A percentile compares a stretch with the other conserved stretches of the same genome.
These are phyloP conservation scores for Polydrusus tereticollis DNA, from an alignment of 2,888 invertebrate genomes.

Conservation along the genomic window DNA sequence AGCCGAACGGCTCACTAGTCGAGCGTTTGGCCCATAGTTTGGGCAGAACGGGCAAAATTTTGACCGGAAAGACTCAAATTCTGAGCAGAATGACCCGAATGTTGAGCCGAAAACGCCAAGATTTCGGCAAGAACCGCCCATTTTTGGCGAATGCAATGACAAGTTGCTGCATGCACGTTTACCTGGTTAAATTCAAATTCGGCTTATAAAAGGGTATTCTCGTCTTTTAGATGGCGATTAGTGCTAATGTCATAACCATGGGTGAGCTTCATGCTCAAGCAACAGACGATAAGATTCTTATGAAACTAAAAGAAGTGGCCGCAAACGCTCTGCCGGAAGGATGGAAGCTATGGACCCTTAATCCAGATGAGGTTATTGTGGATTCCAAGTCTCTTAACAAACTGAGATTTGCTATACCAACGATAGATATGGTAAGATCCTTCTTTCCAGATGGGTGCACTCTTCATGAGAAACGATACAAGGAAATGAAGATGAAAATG, in stretches of 20 bases:
- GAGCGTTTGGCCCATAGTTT: too few relatives aligned
- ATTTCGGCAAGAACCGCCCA: neutral
- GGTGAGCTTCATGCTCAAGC: conserved; percentile 9
- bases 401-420: conserved; percentile 11
- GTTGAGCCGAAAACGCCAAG: neutral
- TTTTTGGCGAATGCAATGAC: neutral
- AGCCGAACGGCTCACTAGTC: neutral
- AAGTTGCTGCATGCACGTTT: neutral
- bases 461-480: conserved; percentile 6
- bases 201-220: neutral
- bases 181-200: neutral
- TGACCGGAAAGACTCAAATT: neutral
- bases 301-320: neutral
- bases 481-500: conserved; percentile 14
- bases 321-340: neutral
- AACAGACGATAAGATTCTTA: conserved; percentile 1
- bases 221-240: conserved; percentile 3
- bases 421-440: conserved; percentile 1
- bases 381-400: conserved; percentile 7
- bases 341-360: neutral
- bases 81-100: neutral
- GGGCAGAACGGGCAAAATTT: too few relatives aligned
- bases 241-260: conserved; percentile 3
- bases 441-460: conserved; percentile 1
- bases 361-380: neutral